phyloP scores from a whole-genome alignment of 2,888 invertebrate species.

The Prosopocoilus inquinatus region DNA sequence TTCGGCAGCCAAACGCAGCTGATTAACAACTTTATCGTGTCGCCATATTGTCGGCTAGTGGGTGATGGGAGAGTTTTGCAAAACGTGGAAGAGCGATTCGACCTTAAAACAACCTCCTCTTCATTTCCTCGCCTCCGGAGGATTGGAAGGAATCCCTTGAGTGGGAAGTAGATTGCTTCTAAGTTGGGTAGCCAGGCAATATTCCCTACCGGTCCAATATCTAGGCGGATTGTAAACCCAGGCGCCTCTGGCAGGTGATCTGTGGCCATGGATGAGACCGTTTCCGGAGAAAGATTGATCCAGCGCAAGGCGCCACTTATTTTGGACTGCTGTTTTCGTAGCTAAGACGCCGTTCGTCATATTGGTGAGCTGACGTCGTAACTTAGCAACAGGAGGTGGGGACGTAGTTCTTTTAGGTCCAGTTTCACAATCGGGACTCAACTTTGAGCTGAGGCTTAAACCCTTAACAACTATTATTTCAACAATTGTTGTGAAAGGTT shows the following conservation, averaged over 20 bases:
- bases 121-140: slow-evolving; percentile 19
- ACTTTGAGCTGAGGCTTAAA: no score
- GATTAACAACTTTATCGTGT: slow-evolving; percentile 15
- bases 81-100: slow-evolving; percentile 25
- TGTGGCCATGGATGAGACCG: no score
- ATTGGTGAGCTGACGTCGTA: no score
- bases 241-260: neutral
- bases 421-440: no score
- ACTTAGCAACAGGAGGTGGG: no score
- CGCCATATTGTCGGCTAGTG: slow-evolving; percentile 21
- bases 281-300: slow-evolving; percentile 16
- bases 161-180: slow-evolving; percentile 24
- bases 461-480: no score
- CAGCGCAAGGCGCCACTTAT: slow-evolving; percentile 9
- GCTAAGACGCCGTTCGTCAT: no score
- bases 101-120: slow-evolving; percentile 20
- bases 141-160: slow-evolving; percentile 19
- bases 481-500: no score
- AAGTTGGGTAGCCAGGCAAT: slow-evolving; percentile 27
- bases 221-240: slow-evolving; percentile 21
- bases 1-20: slow-evolving; percentile 4
- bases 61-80: slow-evolving; percentile 24
- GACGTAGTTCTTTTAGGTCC: no score
- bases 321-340: no score
- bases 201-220: slow-evolving; percentile 30